A percentile compares a stretch with the other conserved stretches of the same genome.
Evolutionary conservation across 1,140 invertebrate species (phyloP).

Genomic region (Cyclargus thomasi): DNA sequence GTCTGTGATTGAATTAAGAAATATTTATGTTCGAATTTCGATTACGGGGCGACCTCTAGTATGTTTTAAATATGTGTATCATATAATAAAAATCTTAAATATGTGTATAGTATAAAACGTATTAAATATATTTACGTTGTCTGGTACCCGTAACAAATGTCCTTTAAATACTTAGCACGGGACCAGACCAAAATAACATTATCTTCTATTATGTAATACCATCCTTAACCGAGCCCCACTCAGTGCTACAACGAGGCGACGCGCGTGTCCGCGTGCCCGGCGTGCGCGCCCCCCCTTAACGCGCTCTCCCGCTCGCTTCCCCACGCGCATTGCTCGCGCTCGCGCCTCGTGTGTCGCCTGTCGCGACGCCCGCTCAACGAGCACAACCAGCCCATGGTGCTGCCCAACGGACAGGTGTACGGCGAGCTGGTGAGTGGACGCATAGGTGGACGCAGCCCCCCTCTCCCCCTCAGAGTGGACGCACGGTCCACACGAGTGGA

Average conservation of each 20-base stretch:
- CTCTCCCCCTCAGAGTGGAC: no score
- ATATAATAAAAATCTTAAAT: no score
- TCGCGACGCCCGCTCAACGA: conserved; percentile 96
- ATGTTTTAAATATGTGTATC: no score
- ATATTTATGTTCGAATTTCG: no score
- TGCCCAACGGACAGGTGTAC: conserved; percentile 98
- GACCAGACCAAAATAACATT: no score
- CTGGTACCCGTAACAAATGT: no score
- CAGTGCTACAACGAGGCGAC: conserved; percentile 82
- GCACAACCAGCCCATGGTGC: conserved; percentile 97
- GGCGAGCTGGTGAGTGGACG: conserved; percentile 87
- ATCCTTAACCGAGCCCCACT: conserved; percentile 39
- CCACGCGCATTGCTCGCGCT: conserved; percentile 97
- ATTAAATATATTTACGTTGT: no score
- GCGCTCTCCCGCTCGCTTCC: conserved; percentile 90
- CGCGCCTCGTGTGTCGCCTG: conserved; percentile 93
- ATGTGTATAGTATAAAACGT: no score
- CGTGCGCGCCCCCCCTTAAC: conserved; percentile 93
- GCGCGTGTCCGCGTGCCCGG: conserved; percentile 92
- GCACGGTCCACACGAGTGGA: no score
- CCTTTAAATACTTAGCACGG: no score
- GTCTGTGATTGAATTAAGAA: no score
- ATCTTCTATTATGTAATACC: conserved; percentile 4
- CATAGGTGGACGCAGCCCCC: neutral
- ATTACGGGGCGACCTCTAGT: no score